A percentile compares a stretch with the other conserved stretches of the same genome.
phyloP scores from a whole-genome alignment of 2,888 invertebrate species.

The Tinea pellionella region DNA sequence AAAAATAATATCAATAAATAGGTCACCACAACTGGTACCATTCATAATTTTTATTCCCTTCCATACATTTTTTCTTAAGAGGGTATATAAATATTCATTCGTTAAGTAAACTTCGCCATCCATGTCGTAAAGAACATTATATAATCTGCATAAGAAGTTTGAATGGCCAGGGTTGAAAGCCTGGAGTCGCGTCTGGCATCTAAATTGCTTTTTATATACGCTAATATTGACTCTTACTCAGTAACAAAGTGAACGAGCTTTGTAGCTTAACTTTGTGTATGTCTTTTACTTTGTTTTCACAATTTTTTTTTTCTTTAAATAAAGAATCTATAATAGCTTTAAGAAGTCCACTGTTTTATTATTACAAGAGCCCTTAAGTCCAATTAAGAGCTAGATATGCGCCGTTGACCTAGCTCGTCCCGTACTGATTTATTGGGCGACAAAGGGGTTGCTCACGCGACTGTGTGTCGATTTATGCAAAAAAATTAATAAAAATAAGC shows the following conservation, averaged over 20 bases:
- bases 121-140: slow-evolving; percentile 62
- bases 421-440: too few species aligned
- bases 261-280: slow-evolving; percentile 10
- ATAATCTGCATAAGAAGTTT: slow-evolving; percentile 67
- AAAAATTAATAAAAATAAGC: too few species aligned
- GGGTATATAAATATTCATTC: slow-evolving; percentile 47
- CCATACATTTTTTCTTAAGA: slow-evolving; percentile 1
- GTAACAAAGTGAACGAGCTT: slow-evolving; percentile 5
- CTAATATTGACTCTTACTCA: slow-evolving; percentile 33
- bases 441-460: too few species aligned
- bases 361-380: too few species aligned
- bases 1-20: slow-evolving; percentile 5
- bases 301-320: not conserved
- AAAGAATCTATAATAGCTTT: too few species aligned
- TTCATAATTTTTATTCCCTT: not conserved
- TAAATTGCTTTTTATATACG: slow-evolving; percentile 57
- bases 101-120: slow-evolving; percentile 61
- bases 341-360: too few species aligned
- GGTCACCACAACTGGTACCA: not conserved
- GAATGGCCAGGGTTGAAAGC: slow-evolving; percentile 62
- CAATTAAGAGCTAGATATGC: too few species aligned
- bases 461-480: too few species aligned
- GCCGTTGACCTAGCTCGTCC: too few species aligned
- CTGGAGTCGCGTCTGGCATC: slow-evolving; percentile 55
- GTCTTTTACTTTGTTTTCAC: slow-evolving; percentile 7